Percentiles rank a stretch among this genome's conserved stretches.
Conservation (phyloP, 2,113 vertebrate species). For the Todiramphus chloris region DNA sequence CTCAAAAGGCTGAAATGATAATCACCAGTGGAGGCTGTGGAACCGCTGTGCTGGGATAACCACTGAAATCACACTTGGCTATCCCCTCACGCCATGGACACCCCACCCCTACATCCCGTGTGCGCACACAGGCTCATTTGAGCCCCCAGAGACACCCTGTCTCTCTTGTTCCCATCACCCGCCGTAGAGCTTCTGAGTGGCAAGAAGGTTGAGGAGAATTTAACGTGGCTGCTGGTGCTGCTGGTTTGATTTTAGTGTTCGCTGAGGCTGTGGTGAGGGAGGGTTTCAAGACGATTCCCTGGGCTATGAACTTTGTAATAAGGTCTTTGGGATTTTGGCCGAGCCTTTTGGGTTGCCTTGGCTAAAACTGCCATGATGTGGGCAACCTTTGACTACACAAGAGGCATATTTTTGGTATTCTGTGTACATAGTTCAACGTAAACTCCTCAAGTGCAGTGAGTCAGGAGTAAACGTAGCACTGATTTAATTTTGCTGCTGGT, state of each 20-base stretch:
- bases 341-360: neutral
- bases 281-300: neutral
- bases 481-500: neutral
- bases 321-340: neutral
- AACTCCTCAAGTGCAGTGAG: neutral
- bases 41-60: neutral
- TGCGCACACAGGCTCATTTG: neutral
- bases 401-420: neutral
- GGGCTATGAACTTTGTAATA: neutral
- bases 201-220: neutral
- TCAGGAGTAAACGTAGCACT: neutral
- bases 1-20: neutral
- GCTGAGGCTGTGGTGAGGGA: neutral
- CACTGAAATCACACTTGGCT: neutral
- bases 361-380: neutral
- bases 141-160: neutral
- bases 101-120: too few relatives aligned
- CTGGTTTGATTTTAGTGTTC: accelerated
- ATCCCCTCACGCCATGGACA: neutral
- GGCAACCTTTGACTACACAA: neutral
- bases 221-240: neutral
- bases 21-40: neutral
- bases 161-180: neutral
- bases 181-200: neutral
- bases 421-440: neutral